These are phyloP conservation scores for Pterocles burchelli DNA, from an alignment of 2,113 vertebrate genomes.

Conservation along the genomic window DNA sequence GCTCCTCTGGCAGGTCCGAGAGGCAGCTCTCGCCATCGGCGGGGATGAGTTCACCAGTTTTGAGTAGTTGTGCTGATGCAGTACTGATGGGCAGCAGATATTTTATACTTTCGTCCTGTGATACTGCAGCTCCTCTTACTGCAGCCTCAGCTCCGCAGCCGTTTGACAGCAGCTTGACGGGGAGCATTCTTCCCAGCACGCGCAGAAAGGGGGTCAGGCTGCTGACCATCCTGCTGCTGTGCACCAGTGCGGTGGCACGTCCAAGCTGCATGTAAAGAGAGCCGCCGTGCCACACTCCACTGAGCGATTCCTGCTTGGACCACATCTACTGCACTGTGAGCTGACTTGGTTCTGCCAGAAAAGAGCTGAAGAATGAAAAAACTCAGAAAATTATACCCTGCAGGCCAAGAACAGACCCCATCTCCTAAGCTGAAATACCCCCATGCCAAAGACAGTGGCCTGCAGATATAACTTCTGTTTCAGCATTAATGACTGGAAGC, in stretches of 20 bases:
- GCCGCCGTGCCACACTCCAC: background rate
- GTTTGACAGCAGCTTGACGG: background rate
- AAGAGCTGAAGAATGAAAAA: background rate
- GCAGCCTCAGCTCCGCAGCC: background rate
- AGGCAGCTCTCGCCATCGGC: background rate
- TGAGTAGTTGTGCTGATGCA: background rate
- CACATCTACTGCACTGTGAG: background rate
- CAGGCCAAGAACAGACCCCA: background rate
- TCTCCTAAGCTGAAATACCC: background rate
- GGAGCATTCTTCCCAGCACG: background rate
- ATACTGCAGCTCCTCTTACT: background rate
- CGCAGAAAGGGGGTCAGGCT: background rate
- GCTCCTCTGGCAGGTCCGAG: background rate
- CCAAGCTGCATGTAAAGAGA: background rate
- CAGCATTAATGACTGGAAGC: background rate
- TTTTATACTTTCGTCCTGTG: background rate
- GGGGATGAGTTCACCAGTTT: background rate
- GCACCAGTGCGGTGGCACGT: background rate
- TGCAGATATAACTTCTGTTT: background rate
- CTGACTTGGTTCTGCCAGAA: background rate
- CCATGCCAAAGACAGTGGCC: background rate
- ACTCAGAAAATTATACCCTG: background rate
- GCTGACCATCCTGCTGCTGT: background rate
- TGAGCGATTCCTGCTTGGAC: conserved; percentile 9
- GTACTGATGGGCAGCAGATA: background rate